phyloP scores from a whole-genome alignment of 2,888 invertebrate species.

The Sesamia inferens region DNA sequence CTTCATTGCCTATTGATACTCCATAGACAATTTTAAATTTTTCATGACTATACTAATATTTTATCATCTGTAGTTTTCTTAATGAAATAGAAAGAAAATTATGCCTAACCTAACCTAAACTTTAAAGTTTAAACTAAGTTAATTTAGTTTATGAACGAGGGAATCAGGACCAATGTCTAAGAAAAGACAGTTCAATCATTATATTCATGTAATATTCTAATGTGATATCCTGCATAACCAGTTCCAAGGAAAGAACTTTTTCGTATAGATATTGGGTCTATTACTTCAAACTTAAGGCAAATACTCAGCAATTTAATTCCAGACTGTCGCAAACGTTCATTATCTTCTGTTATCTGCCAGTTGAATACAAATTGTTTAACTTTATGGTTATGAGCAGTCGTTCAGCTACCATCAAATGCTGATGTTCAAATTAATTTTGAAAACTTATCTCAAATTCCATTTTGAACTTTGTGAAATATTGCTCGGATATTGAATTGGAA shows the following conservation, averaged over 20 bases:
- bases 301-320: constrained; percentile 32
- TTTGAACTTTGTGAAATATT: constrained; percentile 42
- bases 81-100: no score
- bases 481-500: constrained; percentile 17
- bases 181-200: background rate
- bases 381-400: constrained; percentile 48
- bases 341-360: constrained; percentile 44
- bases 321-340: constrained; percentile 40
- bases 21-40: no score
- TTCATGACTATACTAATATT: no score
- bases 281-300: constrained; percentile 28
- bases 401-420: constrained; percentile 37
- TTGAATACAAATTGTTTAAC: constrained; percentile 60
- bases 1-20: no score
- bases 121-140: no score
- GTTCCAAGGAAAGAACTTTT: constrained; percentile 2
- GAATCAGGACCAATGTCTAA: background rate
- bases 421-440: constrained; percentile 45
- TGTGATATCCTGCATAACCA: background rate
- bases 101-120: no score
- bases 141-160: no score
- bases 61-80: no score
- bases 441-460: constrained; percentile 35
- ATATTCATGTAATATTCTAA: background rate
- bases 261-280: constrained; percentile 18